Conservation (phyloP, 2,113 vertebrate genomes). For the Jaculus jaculus region DNA sequence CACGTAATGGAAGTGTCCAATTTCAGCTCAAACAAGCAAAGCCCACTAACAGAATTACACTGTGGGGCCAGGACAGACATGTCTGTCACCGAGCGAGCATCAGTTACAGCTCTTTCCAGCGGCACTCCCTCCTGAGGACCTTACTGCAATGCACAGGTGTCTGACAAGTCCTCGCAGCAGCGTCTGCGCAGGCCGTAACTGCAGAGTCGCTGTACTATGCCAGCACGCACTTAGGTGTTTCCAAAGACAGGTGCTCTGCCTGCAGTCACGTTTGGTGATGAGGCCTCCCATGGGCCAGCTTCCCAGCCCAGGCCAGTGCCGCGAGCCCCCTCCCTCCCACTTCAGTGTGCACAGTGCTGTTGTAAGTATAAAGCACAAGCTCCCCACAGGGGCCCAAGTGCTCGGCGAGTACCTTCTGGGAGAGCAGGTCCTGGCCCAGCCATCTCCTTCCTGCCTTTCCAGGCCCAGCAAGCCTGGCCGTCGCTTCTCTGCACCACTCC, state of each 20-base stretch:
- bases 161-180: neutral
- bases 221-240: neutral
- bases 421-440: neutral
- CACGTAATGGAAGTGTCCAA: slow-evolving; percentile 9
- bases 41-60: neutral
- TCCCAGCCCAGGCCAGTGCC: neutral
- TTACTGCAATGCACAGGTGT: neutral
- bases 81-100: neutral
- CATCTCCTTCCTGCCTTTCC: neutral
- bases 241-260: neutral
- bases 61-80: neutral
- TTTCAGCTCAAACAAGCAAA: slow-evolving; percentile 55
- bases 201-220: neutral
- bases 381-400: neutral
- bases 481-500: too few relatives aligned
- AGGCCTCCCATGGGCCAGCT: neutral
- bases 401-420: neutral
- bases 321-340: too few relatives aligned
- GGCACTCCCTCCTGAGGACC: neutral
- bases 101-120: neutral
- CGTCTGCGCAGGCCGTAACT: neutral
- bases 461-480: neutral
- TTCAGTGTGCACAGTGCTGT: rapidly evolving
- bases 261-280: neutral
- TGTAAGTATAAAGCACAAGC: neutral